Evolutionary conservation across 2,888 invertebrate genomes (phyloP).

Genomic region (Liopterus haemorrhoidalis): DNA sequence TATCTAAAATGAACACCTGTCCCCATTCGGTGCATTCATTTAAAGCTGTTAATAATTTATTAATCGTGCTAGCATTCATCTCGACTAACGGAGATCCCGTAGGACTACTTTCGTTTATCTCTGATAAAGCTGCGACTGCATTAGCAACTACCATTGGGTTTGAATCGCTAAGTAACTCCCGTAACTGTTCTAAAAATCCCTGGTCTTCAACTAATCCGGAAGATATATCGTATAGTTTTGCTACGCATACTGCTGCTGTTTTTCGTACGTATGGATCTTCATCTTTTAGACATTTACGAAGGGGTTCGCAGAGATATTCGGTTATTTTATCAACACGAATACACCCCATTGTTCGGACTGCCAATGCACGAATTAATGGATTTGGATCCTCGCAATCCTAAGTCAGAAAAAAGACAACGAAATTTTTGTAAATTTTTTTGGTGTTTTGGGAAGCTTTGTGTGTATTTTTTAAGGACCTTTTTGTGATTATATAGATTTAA

Average conservation of each 20-base stretch:
- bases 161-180: slow-evolving; percentile 95
- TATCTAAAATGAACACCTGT: slow-evolving; percentile 97
- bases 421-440: no score
- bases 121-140: slow-evolving; percentile 95
- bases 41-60: slow-evolving; percentile 93
- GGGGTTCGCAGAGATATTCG: slow-evolving; percentile 96
- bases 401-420: slow-evolving; percentile 24
- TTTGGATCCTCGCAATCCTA: slow-evolving; percentile 99
- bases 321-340: slow-evolving; percentile 99
- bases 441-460: no score
- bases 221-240: slow-evolving; percentile 95
- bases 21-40: slow-evolving; percentile 99
- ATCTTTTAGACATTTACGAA: slow-evolving; percentile 90
- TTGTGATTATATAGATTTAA: no score
- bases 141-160: slow-evolving; percentile 99
- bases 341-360: slow-evolving; percentile 99
- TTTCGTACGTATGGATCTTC: slow-evolving; percentile 97
- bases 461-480: no score
- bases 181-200: slow-evolving; percentile 94
- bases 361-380: slow-evolving; percentile 94
- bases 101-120: slow-evolving; percentile 95
- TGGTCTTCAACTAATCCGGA: slow-evolving; percentile 66
- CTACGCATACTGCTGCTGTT: slow-evolving; percentile 99
- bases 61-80: slow-evolving; percentile 96
- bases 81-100: slow-evolving; percentile 92